Evolutionary conservation across 2,888 invertebrate species (phyloP).

Genomic region (Nycteola revayana): DNA sequence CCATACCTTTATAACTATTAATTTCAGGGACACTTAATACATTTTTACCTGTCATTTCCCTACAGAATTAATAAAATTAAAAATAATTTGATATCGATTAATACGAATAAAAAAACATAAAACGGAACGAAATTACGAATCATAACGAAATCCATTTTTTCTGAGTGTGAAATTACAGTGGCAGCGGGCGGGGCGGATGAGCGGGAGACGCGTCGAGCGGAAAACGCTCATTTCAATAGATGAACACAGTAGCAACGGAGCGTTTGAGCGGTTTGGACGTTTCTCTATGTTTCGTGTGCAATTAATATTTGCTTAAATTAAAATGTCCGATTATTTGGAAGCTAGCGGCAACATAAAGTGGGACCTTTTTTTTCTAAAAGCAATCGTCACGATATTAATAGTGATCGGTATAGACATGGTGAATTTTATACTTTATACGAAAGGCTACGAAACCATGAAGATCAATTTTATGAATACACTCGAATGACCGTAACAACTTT

Average conservation of each 20-base stretch:
- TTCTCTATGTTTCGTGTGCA: constrained; percentile 5
- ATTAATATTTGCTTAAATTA: constrained; percentile 5
- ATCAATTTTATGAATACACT: constrained; percentile 11
- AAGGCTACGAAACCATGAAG: constrained; percentile 10
- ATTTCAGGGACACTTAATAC: too few relatives aligned
- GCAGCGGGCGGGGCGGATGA: constrained; percentile 5
- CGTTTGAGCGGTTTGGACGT: constrained; percentile 5
- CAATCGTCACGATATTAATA: constrained; percentile 10
- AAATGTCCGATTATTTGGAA: constrained; percentile 10
- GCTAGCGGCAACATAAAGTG: constrained; percentile 5
- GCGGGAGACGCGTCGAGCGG: constrained; percentile 6
- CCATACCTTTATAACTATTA: too few relatives aligned
- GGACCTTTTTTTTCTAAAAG: constrained; percentile 7
- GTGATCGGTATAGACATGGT: constrained; percentile 11
- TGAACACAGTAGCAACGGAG: constrained; percentile 8
- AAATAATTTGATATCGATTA: too few relatives aligned
- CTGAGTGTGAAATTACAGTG: background rate
- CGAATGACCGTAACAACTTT: constrained; percentile 10
- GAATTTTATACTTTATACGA: constrained; percentile 4
- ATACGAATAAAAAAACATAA: too few relatives aligned
- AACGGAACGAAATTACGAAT: constrained; percentile 43
- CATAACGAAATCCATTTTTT: too few relatives aligned
- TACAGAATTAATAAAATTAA: too few relatives aligned
- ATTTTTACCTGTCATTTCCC: too few relatives aligned
- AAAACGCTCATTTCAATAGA: constrained; percentile 8